Evolutionary conservation across 2,113 vertebrate genomes (phyloP).

Genomic region (Promerops cafer): DNA sequence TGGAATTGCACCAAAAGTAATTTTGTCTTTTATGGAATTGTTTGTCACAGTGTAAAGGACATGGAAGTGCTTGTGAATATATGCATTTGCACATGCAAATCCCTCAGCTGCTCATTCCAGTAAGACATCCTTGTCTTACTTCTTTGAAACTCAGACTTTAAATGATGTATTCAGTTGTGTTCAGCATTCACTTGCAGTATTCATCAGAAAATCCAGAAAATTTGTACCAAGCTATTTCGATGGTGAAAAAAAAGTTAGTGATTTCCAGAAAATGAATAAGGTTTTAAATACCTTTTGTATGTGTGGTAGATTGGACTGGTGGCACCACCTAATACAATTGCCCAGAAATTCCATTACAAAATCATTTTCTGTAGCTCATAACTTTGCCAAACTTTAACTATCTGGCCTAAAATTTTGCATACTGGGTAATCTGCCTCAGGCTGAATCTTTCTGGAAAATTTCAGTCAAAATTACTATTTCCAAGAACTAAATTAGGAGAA

Average conservation of each 20-base stretch:
- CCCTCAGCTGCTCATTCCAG: background rate
- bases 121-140: background rate
- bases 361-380: background rate
- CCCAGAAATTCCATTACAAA: conserved; percentile 20
- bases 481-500: conserved; percentile 1
- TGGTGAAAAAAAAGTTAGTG: background rate
- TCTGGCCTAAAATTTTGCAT: conserved; percentile 9
- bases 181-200: background rate
- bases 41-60: background rate
- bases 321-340: background rate
- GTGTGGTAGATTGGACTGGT: background rate
- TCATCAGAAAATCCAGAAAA: background rate
- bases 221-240: background rate
- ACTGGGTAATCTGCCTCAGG: background rate
- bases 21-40: background rate
- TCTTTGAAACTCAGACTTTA: background rate
- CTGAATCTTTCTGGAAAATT: conserved; percentile 23
- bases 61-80: background rate
- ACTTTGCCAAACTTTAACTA: conserved; percentile 4
- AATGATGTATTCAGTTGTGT: background rate
- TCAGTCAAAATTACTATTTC: conserved; percentile 1
- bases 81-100: background rate
- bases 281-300: background rate
- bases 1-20: background rate
- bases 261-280: background rate